phyloP scores from a whole-genome alignment of 37 sponge, comb jelly and placozoan species.

The Hexactinellida sp. region DNA sequence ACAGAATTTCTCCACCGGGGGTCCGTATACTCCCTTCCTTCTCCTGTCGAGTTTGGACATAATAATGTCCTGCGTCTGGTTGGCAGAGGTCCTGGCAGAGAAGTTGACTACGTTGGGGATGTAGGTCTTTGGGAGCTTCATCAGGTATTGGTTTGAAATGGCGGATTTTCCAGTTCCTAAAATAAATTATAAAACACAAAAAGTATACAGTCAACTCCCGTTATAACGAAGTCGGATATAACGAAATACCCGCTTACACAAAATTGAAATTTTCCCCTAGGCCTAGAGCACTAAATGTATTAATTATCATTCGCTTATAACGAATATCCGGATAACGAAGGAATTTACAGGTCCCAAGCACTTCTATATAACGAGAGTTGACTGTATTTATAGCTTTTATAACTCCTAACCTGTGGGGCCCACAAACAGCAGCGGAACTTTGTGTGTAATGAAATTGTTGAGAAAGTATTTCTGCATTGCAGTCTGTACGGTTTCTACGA shows the following conservation, averaged over 20 bases:
- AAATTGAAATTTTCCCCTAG: too few relatives aligned
- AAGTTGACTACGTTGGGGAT: conserved; percentile 89
- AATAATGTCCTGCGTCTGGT: conserved; percentile 86
- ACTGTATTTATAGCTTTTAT: too few relatives aligned
- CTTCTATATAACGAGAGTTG: too few relatives aligned
- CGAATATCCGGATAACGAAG: too few relatives aligned
- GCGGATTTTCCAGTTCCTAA: conserved; percentile 92
- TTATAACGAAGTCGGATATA: not conserved
- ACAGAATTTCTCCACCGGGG: conserved; percentile 76
- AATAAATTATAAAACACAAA: not conserved
- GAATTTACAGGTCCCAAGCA: too few relatives aligned
- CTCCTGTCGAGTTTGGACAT: conserved; percentile 95
- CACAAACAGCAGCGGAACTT: conserved; percentile 72
- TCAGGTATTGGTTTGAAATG: conserved; percentile 83
- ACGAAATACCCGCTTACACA: not conserved
- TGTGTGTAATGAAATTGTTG: conserved; percentile 44
- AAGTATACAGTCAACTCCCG: too few relatives aligned
- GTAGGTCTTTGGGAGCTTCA: conserved; percentile 78
- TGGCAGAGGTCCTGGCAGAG: conserved; percentile 89
- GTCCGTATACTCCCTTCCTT: conserved; percentile 85
- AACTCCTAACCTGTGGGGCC: conserved; percentile 91
- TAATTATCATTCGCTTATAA: too few relatives aligned
- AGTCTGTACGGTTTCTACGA: conserved; percentile 90
- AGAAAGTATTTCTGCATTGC: conserved; percentile 75
- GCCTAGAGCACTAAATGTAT: too few relatives aligned